phyloP scores from a whole-genome alignment of 2,113 vertebrate species.

The Centropus bengalensis region DNA sequence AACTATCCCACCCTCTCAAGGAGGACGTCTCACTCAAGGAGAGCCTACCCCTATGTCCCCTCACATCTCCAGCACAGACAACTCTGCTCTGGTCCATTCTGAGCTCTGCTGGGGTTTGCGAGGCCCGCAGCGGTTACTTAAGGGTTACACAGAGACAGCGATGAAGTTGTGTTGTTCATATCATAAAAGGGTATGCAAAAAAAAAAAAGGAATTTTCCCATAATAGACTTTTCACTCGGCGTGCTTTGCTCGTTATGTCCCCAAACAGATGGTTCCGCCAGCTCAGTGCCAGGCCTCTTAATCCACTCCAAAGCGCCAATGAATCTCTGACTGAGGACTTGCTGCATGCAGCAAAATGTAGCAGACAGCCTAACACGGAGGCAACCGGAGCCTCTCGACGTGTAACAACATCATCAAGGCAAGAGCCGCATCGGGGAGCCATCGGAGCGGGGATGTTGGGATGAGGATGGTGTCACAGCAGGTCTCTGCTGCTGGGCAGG shows the following conservation, averaged over 20 bases:
- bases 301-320: not conserved
- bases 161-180: not conserved
- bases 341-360: not conserved
- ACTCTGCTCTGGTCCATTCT: not conserved
- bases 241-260: not conserved
- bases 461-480: accelerated
- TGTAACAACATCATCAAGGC: not conserved
- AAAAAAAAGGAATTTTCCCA: not conserved
- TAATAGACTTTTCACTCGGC: not conserved
- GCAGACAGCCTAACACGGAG: accelerated
- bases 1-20: not conserved
- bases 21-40: not conserved
- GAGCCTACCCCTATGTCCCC: accelerated
- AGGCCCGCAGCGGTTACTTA: accelerated
- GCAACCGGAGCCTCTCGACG: not conserved
- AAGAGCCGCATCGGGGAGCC: not conserved
- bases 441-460: not conserved
- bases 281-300: constrained; percentile 6
- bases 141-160: not conserved
- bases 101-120: not conserved
- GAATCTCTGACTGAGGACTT: not conserved
- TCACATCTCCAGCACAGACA: not conserved
- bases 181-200: not conserved
- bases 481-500: not conserved
- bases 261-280: constrained; percentile 21